Evolutionary conservation across 2,888 invertebrate species (phyloP).

Genomic region (Eugnorisma glareosa): DNA sequence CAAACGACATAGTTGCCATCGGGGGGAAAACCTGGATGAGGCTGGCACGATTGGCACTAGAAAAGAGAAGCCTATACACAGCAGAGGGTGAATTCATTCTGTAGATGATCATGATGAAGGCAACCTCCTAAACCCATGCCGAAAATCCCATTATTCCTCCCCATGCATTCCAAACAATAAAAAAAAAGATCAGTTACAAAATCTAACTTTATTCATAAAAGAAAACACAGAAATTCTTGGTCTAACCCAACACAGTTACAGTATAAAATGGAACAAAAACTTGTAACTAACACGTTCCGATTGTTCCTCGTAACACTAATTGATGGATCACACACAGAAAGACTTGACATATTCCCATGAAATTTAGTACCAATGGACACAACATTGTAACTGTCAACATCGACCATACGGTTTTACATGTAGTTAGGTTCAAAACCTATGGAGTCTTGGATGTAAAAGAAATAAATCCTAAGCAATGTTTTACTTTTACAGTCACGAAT

Average conservation of each 20-base stretch:
- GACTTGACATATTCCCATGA: background rate
- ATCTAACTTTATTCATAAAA: constrained; percentile 73
- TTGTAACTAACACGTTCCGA: constrained; percentile 14
- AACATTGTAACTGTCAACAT: background rate
- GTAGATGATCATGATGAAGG: no score
- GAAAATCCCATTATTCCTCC: background rate
- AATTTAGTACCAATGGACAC: constrained; percentile 2
- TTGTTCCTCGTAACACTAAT: constrained; percentile 9
- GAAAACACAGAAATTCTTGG: constrained; percentile 61
- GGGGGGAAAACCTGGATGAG: no score
- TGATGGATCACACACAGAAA: background rate
- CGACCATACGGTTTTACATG: background rate
- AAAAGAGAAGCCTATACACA: no score
- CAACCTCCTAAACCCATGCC: background rate
- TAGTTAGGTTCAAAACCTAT: background rate
- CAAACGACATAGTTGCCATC: no score
- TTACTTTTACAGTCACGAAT: background rate
- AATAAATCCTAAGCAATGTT: background rate
- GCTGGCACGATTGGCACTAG: no score
- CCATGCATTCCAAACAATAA: constrained; percentile 37
- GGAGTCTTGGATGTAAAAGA: background rate
- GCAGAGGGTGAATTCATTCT: no score
- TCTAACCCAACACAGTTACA: constrained; percentile 51
- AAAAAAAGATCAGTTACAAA: constrained; percentile 68
- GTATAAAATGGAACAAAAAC: constrained; percentile 22